Base-by-base conservation (phyloP, 1,140 invertebrate genomes). In the Orius insidiosus region DNA sequence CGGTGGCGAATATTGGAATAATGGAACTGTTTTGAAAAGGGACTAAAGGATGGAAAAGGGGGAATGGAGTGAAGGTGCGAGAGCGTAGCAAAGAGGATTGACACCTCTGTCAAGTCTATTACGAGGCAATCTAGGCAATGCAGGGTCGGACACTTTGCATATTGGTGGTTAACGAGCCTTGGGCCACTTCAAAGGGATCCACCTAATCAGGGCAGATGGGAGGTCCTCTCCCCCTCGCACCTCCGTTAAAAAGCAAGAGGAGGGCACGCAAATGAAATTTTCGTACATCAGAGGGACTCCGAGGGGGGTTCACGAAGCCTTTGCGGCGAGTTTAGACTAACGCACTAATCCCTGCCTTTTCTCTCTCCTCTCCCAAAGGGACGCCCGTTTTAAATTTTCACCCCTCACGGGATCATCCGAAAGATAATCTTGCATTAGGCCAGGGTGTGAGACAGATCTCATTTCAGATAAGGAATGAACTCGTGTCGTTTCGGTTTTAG, bases 81-180 rank as follows among this genome's bases (percentile, higher is more conserved):
- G 31, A 43, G 41, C 41, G 41, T 43, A 30, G 31, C 31, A 43
- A 43, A 43, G 41, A 43, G 41, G 41, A 43, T 43, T 43, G 41
- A 43, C 41, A 43, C 41, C 41, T 43, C 41, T 43, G 41, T 43
- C 41, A 43, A 43, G 41, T 43, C 41, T 43, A 43, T 43, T 43
- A 43, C 18, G 31, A 43, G 41, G 41, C 41, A 43, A 43, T 43
- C 41, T 43, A 43, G 41, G 41, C 41, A 43, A 9, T 43, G 41
- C 41, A 18, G 18, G 18, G 35, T 15, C 16, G 19, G 38, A 40
- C 38, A 18, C 41, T 43, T 43, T 43, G 41, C 41, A 43, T 43
- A 43, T 43, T 43, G 41, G 41, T 43, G 41, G 41, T 43, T 43
- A 43, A 43, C 41, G 41, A 43, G 41, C n/a, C 41, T 43, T 43